Evolutionary conservation across 1,140 invertebrate species (phyloP), one percentile per base, ranked within the genome.

Genomic region (Nautilus pompilius): DNA sequence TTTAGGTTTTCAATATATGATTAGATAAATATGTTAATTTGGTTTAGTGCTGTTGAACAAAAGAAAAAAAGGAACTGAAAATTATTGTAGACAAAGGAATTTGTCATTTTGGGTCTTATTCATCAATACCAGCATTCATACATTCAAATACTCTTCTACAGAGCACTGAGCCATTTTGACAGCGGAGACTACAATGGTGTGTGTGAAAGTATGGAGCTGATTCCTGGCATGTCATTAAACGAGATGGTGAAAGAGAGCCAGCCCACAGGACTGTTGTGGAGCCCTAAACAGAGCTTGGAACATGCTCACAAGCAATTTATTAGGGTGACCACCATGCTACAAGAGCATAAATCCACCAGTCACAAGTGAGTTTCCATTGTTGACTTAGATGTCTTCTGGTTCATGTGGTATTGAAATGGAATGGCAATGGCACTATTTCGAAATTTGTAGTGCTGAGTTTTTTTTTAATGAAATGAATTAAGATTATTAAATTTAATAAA

Each of bases 141-240:
- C 36, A 41, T n/a, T 1, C 36, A 41, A 41, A 41, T n/a, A 41
- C 36, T 41, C 13, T 46, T 49, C 61, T 49, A 8, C 62, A 81
- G 80, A 54, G 74, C 76, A 5, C 60, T 81, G 62, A 62, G 76
- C 8, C 61, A 69, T 2, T 80, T 80, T 78, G 78, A 80, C 24
- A 20, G 51, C 2, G 69, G 67, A 8, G 69, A 77, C 22, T 61
- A 73, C 41, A 54, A 48, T 29, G 68, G 53, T 28, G 72, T 76
- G 0, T 60, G 60, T 8, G 67, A 74, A 32, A 69, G 70, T 58
- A 65, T 81, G 53, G 76, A 77, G 57, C 67, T 80, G 60, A 71
- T 81, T 5, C 77, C 79, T 0, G 72, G 71, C 15, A 61, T 68
- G 3, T 71, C 69, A 10, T 33, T 79, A 13, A 45, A 36, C 34